Conservation (phyloP, 2,888 invertebrate genomes). For the Sturmia bella region DNA sequence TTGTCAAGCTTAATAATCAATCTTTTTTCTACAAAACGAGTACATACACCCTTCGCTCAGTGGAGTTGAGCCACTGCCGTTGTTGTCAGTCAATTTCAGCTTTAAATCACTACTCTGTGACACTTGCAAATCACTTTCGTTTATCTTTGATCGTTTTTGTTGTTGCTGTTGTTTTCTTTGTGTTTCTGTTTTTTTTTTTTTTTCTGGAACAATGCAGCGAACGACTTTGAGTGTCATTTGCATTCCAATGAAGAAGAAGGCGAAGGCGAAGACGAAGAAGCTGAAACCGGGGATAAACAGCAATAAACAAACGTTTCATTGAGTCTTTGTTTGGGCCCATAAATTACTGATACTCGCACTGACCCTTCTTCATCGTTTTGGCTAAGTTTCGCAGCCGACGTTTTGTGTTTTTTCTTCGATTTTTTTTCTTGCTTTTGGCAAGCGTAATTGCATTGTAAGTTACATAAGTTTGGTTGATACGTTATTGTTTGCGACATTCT, state of each 20-base stretch:
- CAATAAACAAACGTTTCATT: conserved; percentile 55
- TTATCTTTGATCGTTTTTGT: conserved; percentile 67
- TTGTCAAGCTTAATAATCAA: conserved; percentile 60
- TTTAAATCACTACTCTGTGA: conserved; percentile 62
- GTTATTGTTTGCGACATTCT: conserved; percentile 67
- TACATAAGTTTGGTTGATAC: conserved; percentile 62
- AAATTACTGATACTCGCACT: conserved; percentile 64
- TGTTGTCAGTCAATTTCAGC: conserved; percentile 45
- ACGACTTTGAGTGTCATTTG: conserved; percentile 56
- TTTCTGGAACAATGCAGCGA: conserved; percentile 18
- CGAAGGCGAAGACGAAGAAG: conserved; percentile 23
- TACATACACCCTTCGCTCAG: conserved; percentile 15
- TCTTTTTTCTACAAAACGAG: conserved; percentile 54
- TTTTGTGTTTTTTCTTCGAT: background rate
- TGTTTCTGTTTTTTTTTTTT: background rate
- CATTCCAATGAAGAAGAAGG: conserved; percentile 66
- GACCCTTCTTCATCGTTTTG: conserved; percentile 51
- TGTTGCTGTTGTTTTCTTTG: conserved; percentile 20
- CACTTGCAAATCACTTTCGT: conserved; percentile 70
- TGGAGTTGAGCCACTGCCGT: conserved; percentile 10
- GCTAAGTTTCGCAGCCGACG: conserved; percentile 4
- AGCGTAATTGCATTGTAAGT: conserved; percentile 66
- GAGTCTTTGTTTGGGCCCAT: conserved; percentile 61
- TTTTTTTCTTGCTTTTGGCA: conserved; percentile 13
- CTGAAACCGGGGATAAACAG: conserved; percentile 11